These are phyloP conservation scores for Diglossa cyanea DNA, from an alignment of 2,797 vertebrate species.

Conservation along the genomic window DNA sequence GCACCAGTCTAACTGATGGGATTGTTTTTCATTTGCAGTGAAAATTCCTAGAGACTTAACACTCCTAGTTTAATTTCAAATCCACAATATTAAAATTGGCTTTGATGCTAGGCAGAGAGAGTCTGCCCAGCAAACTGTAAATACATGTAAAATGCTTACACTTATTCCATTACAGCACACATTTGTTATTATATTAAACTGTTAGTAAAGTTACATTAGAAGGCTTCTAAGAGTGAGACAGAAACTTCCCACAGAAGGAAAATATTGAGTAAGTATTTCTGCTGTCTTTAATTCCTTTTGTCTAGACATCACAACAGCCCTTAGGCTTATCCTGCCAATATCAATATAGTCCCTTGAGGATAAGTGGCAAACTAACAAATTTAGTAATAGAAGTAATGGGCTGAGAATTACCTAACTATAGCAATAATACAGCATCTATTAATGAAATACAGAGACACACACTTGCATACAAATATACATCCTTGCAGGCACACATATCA, in stretches of 20 bases:
- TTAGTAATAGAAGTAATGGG: constrained; percentile 58
- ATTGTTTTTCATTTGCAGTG: neutral
- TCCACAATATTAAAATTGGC: neutral
- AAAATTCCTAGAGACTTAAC: neutral
- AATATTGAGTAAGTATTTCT: constrained; percentile 55
- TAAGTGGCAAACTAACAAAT: constrained; percentile 57
- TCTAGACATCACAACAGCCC: constrained; percentile 66
- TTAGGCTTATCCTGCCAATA: constrained; percentile 45
- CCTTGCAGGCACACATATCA: neutral
- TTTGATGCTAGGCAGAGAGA: neutral
- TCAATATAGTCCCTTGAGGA: constrained; percentile 33
- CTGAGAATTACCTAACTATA: constrained; percentile 38
- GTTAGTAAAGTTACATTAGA: constrained; percentile 37
- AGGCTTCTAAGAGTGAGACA: neutral
- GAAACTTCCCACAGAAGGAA: constrained; percentile 50
- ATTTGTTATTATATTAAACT: constrained; percentile 19
- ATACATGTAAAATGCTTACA: neutral
- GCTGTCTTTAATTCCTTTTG: constrained; percentile 56
- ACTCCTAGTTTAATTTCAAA: constrained; percentile 1
- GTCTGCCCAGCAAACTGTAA: constrained; percentile 20
- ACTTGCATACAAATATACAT: neutral
- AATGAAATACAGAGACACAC: neutral
- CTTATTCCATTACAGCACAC: constrained; percentile 31
- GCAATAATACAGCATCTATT: neutral
- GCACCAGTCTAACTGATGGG: neutral